Evolutionary conservation across 2,113 vertebrate species (phyloP).

Genomic region (Aplodontia rufa): DNA sequence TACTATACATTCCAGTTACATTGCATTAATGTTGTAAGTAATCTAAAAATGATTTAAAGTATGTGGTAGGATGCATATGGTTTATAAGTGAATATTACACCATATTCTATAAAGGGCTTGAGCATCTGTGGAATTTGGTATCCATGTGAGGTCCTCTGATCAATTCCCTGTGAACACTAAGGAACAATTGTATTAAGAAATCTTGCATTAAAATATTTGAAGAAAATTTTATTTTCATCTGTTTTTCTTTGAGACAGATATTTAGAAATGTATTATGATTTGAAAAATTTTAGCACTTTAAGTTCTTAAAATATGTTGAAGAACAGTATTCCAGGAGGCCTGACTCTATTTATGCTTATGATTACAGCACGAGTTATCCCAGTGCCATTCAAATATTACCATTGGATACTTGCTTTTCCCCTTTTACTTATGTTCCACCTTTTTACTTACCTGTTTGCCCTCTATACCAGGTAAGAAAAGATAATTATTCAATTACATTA

Average conservation of each 20-base stretch:
- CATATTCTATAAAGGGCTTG: neutral
- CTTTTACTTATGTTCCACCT: neutral
- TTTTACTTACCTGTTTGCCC: neutral
- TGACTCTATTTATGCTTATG: neutral
- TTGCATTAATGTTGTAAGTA: no score
- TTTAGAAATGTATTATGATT: neutral
- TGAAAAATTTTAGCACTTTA: neutral
- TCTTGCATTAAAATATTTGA: neutral
- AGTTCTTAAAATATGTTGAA: neutral
- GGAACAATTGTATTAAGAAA: neutral
- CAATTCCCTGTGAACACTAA: neutral
- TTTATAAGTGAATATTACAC: neutral
- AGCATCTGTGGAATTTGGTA: neutral
- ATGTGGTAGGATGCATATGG: no score
- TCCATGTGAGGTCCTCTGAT: neutral
- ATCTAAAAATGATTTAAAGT: no score
- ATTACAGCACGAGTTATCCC: neutral
- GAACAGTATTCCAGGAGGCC: neutral
- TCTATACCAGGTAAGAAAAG: neutral
- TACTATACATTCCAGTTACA: no score
- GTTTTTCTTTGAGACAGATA: neutral
- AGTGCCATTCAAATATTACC: neutral
- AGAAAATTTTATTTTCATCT: neutral
- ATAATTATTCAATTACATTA: neutral
- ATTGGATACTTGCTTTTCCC: neutral